phyloP scores from a whole-genome alignment of 2,888 invertebrate genomes.

The Lithophane semibrunnea region DNA sequence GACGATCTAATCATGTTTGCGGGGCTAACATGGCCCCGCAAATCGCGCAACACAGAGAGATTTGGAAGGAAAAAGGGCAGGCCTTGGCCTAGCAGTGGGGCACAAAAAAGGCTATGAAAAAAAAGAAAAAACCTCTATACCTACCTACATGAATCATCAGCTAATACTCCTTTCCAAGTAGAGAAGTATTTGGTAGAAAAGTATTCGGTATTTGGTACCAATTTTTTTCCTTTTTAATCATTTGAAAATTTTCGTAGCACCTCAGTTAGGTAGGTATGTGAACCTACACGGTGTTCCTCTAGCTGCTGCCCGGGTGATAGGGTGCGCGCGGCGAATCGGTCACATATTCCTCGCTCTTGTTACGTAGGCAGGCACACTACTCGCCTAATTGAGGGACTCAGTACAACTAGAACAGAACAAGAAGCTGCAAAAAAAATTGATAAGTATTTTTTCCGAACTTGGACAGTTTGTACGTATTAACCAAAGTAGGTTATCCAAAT shows the following conservation, averaged over 20 bases:
- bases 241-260: not conserved
- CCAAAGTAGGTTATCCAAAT: conserved; percentile 23
- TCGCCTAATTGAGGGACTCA: not conserved
- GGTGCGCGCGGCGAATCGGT: not conserved
- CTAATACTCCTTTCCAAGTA: too few species aligned
- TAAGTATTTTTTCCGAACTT: not conserved
- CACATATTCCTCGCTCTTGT: not conserved
- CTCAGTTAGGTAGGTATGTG: too few species aligned
- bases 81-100: too few species aligned
- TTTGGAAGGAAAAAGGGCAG: too few species aligned
- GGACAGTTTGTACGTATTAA: not conserved
- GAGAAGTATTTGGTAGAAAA: not conserved
- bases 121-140: too few species aligned
- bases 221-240: not conserved
- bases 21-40: too few species aligned
- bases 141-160: too few species aligned
- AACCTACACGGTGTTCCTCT: not conserved
- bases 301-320: not conserved
- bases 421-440: not conserved
- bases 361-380: not conserved
- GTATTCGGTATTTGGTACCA: not conserved
- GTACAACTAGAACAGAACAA: not conserved
- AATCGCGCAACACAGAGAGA: too few species aligned
- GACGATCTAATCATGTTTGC: too few species aligned
- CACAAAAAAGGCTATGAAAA: too few species aligned